Conservation (phyloP, 2,888 invertebrate species). For the Slavum lentiscoides region DNA sequence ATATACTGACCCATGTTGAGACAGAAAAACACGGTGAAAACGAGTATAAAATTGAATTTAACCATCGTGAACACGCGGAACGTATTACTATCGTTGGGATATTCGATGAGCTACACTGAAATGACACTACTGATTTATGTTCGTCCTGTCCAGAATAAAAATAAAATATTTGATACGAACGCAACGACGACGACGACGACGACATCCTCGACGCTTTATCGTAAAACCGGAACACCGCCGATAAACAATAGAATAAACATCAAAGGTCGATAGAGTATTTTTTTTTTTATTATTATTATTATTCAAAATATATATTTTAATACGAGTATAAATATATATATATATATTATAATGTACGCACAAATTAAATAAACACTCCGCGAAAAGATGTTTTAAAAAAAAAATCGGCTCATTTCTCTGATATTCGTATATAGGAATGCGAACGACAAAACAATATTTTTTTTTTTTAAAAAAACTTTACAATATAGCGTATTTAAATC, state of each 20-base stretch:
- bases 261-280: conserved; percentile 25
- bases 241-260: conserved; percentile 28
- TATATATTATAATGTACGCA: not conserved
- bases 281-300: not conserved
- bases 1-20: conserved; percentile 13
- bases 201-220: conserved; percentile 45
- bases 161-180: not conserved
- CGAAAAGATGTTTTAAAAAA: no score
- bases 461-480: no score
- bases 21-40: not conserved
- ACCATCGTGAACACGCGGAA: not conserved
- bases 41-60: not conserved
- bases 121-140: not conserved
- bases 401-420: not conserved
- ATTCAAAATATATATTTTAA: not conserved
- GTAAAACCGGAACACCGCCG: conserved; percentile 29
- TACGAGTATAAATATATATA: no score
- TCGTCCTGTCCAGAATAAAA: not conserved
- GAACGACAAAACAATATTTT: no score
- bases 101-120: not conserved
- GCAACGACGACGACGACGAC: not conserved
- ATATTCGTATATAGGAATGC: not conserved
- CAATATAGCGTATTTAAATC: no score
- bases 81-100: no score
- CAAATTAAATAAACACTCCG: not conserved